phyloP scores from a whole-genome alignment of 1,140 invertebrate genomes.

The Agraylea sexmaculata region DNA sequence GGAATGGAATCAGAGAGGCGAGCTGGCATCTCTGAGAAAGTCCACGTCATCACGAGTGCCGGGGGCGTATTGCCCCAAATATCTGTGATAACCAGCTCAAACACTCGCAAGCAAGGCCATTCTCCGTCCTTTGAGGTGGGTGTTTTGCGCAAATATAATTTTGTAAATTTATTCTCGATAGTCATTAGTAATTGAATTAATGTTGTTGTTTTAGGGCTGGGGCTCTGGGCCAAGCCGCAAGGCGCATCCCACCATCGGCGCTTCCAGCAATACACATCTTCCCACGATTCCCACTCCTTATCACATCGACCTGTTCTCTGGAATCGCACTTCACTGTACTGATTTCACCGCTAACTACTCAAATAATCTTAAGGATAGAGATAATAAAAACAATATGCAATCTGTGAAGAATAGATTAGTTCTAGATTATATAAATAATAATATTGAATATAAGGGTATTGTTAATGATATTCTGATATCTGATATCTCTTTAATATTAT shows the following conservation, averaged over 20 bases:
- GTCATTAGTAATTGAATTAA: neutral
- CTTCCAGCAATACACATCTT: conserved; percentile 18
- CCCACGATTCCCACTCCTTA: conserved; percentile 13
- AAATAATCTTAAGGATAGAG: conserved; percentile 44
- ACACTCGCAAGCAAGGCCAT: conserved; percentile 30
- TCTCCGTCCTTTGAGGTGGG: conserved; percentile 40
- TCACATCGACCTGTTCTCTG: conserved; percentile 11
- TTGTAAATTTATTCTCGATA: conserved; percentile 9
- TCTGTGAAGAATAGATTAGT: conserved; percentile 49
- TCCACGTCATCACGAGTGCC: conserved; percentile 22
- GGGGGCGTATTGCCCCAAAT: conserved; percentile 38
- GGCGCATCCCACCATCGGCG: conserved; percentile 35
- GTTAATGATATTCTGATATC: conserved; percentile 47
- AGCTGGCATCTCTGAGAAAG: conserved; percentile 33
- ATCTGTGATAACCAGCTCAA: conserved; percentile 69
- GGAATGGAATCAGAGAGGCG: conserved; percentile 27
- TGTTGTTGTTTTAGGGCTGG: conserved; percentile 34
- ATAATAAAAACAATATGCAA: conserved; percentile 51
- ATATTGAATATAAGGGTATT: conserved; percentile 42
- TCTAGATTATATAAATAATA: conserved; percentile 42
- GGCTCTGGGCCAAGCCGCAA: conserved; percentile 35
- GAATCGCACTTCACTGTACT: conserved; percentile 17
- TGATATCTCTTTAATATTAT: conserved; percentile 47
- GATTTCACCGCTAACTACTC: conserved; percentile 41
- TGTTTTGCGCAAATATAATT: conserved; percentile 5